Percentiles rank a stretch among this genome's conserved stretches.
These are phyloP conservation scores for Prolemur simus DNA, from an alignment of 2,113 vertebrate species.

Conservation along the genomic window DNA sequence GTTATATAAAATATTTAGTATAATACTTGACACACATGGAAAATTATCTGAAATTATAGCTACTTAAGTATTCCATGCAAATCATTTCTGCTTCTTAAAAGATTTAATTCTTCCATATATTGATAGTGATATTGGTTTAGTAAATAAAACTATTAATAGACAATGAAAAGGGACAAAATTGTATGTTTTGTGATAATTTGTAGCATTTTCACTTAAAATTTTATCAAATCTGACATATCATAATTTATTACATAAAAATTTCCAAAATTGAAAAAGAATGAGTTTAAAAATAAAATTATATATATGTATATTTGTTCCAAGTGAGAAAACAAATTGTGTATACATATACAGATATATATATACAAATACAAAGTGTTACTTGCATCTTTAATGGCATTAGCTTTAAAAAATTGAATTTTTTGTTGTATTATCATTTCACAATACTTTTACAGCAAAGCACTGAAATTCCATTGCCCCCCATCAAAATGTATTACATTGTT, in stretches of 20 bases:
- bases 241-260: neutral
- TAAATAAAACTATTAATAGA: constrained; percentile 21
- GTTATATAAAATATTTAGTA: constrained; percentile 2
- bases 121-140: neutral
- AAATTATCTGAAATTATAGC: constrained; percentile 5
- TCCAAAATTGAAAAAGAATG: neutral
- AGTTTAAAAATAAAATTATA: neutral
- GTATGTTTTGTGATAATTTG: constrained; percentile 23
- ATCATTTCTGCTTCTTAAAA: neutral
- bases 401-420: neutral
- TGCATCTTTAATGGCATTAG: neutral
- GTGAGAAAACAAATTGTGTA: neutral
- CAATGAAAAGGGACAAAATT: neutral
- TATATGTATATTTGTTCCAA: neutral
- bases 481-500: neutral
- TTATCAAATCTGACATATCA: neutral
- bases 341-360: neutral
- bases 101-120: neutral
- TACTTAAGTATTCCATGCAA: constrained; percentile 6
- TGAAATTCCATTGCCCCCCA: neutral
- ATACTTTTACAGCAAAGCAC: neutral
- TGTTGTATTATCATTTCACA: neutral
- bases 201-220: neutral
- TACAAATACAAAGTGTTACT: neutral
- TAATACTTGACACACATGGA: neutral